Base-by-base conservation (phyloP, 2,888 invertebrate genomes). In the Phyto melanocephala region DNA sequence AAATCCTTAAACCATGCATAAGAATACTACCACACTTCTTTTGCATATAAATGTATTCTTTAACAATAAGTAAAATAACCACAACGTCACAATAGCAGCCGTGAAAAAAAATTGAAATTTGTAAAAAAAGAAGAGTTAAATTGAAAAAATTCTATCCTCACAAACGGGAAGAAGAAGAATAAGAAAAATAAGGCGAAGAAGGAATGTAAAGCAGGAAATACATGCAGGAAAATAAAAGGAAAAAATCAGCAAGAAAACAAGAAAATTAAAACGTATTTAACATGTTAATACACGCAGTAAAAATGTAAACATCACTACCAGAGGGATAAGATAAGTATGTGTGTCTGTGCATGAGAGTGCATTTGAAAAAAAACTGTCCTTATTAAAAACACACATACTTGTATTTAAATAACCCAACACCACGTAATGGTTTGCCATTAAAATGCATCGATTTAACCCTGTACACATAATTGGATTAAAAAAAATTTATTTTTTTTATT, bases 1-100 rank as follows among this genome's bases (percentile, higher is more conserved):
- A 68, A 80, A 56, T 74, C 68, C 37, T 62, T 80, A 50, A 80
- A 56, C 45, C 45, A 20, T 37, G 60, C 28, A 68, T 50, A 68
- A 75, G 62, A 40, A 68, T 70, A 45, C 6, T 6, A 28, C 6
- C 6, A 6, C 11, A 22, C 10, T n/a, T 54, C 42, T 45, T 67
- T 68, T 54, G 67, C 58, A 76, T 68, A 76, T 42, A 76, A 68
- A 68, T 60, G 22, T 45, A 37, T 58, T 37, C 47, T 35, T 68
- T 22, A 17, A 8, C 8, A 20, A 6, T 28, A 28, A 28, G 28
- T 28, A 28, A 28, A 68, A 28, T 28, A 40, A 35, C 60, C 13
- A 52, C 10, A 54, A 40, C 8, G 37, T 37, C 22, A 40, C 22
- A 40, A 28, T 1, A 28, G 42, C 40, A 63, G 24, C 11, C 40